Percentiles rank a stretch among this genome's conserved stretches.
These are phyloP conservation scores for Drosophila aldrichi DNA, from an alignment of 2,888 invertebrate species.

Conservation along the genomic window DNA sequence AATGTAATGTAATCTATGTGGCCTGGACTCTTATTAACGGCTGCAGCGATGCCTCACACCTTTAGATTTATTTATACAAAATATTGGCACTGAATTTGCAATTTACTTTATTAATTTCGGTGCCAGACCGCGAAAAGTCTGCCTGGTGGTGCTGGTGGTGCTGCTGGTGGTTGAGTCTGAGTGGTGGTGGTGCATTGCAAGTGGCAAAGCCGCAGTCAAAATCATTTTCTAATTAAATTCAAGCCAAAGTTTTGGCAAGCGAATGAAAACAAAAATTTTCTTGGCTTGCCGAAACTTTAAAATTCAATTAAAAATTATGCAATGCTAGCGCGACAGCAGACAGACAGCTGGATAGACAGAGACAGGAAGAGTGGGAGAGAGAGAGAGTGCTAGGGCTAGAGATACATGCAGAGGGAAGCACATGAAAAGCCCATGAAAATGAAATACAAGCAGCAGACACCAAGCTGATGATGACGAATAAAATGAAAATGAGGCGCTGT, in stretches of 20 bases:
- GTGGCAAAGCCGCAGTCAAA: constrained; percentile 74
- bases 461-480: constrained; percentile 38
- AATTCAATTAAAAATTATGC: constrained; percentile 82
- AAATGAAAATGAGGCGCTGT: constrained; percentile 24
- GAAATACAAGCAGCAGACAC: constrained; percentile 68
- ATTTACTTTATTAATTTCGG: constrained; percentile 69
- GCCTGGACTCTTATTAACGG: constrained; percentile 27
- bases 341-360: constrained; percentile 18
- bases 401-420: constrained; percentile 24
- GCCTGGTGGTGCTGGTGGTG: too few species aligned
- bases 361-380: constrained; percentile 7
- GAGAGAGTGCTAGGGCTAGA: constrained; percentile 4
- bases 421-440: constrained; percentile 57
- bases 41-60: constrained; percentile 14
- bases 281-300: constrained; percentile 78
- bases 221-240: constrained; percentile 81
- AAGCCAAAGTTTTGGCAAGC: constrained; percentile 65
- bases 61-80: constrained; percentile 7
- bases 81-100: constrained; percentile 57
- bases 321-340: constrained; percentile 48
- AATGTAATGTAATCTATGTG: constrained; percentile 57
- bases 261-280: constrained; percentile 75
- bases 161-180: neutral
- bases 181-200: constrained; percentile 53
- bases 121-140: constrained; percentile 59